Conservation (phyloP, 2,113 vertebrate genomes). For the Caloenas nicobarica region DNA sequence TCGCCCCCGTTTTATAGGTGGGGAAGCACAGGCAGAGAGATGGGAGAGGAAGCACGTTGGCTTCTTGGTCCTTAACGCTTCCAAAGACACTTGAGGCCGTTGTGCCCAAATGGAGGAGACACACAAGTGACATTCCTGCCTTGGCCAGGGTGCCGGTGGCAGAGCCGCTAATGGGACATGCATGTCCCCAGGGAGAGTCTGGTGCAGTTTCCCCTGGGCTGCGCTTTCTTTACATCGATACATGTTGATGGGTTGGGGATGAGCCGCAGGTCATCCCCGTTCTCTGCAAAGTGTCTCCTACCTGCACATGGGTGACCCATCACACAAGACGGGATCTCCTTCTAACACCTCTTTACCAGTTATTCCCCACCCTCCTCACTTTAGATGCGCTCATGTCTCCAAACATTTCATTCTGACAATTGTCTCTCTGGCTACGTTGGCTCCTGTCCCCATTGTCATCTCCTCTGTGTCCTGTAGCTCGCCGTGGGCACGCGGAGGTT, state of each 20-base stretch:
- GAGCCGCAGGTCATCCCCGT: background rate
- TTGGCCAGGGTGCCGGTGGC: background rate
- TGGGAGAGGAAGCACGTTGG: background rate
- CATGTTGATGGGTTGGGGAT: rapidly evolving
- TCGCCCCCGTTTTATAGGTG: rapidly evolving
- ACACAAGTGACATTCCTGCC: rapidly evolving
- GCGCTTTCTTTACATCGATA: too few relatives aligned
- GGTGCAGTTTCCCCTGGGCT: background rate
- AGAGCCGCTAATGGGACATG: rapidly evolving
- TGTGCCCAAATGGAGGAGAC: background rate
- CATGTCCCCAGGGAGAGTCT: rapidly evolving
- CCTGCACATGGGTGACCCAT: background rate
- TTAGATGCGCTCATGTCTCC: background rate
- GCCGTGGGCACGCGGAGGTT: background rate
- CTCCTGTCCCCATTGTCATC: rapidly evolving
- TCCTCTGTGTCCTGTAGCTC: background rate
- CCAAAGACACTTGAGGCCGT: rapidly evolving
- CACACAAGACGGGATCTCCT: background rate
- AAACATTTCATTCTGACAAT: rapidly evolving
- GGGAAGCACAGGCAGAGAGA: background rate
- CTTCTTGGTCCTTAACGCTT: background rate
- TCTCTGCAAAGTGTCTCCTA: background rate
- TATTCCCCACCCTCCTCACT: background rate
- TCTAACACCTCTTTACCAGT: rapidly evolving
- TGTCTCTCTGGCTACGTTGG: rapidly evolving